phyloP scores from a whole-genome alignment of 2,797 vertebrate genomes.

The Cetoscarus ocellatus region DNA sequence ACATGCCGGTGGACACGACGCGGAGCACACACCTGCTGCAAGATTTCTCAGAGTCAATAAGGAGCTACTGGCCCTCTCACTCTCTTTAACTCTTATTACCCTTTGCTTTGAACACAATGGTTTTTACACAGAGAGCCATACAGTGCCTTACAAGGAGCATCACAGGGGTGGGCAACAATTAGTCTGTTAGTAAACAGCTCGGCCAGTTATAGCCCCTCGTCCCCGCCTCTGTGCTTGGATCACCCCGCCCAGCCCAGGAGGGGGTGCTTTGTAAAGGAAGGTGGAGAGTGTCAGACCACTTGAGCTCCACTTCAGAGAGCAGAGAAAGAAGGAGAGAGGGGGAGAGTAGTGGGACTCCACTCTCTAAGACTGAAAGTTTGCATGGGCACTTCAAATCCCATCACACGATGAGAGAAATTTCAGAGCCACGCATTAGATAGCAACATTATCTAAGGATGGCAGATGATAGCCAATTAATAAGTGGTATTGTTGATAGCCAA shows the following conservation, averaged over 20 bases:
- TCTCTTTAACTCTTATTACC: slow-evolving; percentile 48
- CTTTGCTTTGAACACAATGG: slow-evolving; percentile 50
- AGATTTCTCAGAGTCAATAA: slow-evolving; percentile 18
- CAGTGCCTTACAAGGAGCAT: slow-evolving; percentile 65
- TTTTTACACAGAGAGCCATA: slow-evolving; percentile 50
- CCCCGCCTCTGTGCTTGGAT: slow-evolving; percentile 69
- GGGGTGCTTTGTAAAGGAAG: slow-evolving; percentile 77
- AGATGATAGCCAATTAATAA: no score
- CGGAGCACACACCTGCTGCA: no score
- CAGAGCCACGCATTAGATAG: background rate
- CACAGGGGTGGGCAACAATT: slow-evolving; percentile 74
- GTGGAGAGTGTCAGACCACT: slow-evolving; percentile 77
- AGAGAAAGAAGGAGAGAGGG: slow-evolving; percentile 35
- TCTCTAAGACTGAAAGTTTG: slow-evolving; percentile 39
- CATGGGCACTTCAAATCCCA: slow-evolving; percentile 28
- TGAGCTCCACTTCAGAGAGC: slow-evolving; percentile 75
- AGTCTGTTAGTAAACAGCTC: slow-evolving; percentile 79
- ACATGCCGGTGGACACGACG: slow-evolving; percentile 20
- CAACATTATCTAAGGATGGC: no score
- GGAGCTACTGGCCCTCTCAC: slow-evolving; percentile 32
- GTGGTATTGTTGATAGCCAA: no score
- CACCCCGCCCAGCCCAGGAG: slow-evolving; percentile 66
- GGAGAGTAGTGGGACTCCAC: slow-evolving; percentile 32
- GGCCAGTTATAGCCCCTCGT: slow-evolving; percentile 60
- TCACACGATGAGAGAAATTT: slow-evolving; percentile 5